Evolutionary conservation across 2,888 invertebrate genomes (phyloP).

Genomic region (Brachylomia viminalis): DNA sequence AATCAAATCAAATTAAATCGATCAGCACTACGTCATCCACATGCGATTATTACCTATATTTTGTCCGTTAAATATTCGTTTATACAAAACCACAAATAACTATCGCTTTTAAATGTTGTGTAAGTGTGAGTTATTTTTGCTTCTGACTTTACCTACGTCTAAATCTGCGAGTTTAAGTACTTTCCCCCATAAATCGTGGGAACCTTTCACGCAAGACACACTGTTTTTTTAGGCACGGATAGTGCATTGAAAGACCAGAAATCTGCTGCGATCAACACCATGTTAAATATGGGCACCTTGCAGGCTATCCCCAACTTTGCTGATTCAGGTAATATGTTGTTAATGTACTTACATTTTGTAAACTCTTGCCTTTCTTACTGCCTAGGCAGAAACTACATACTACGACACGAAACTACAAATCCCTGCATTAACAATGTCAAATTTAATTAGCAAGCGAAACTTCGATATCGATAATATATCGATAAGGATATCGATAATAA

Average conservation of each 20-base stretch:
- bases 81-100: too few relatives aligned
- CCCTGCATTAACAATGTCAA: neutral
- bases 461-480: too few relatives aligned
- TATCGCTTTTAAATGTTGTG: neutral
- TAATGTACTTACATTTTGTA: neutral
- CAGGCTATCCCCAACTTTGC: constrained; percentile 48
- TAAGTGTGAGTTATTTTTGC: neutral
- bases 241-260: constrained; percentile 71
- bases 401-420: too few relatives aligned
- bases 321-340: constrained; percentile 51
- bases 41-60: too few relatives aligned
- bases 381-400: neutral
- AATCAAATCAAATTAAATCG: too few relatives aligned
- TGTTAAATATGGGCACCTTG: constrained; percentile 59
- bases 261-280: constrained; percentile 74
- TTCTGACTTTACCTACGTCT: neutral
- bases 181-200: constrained; percentile 72
- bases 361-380: neutral
- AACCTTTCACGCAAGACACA: constrained; percentile 68
- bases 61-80: too few relatives aligned
- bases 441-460: neutral
- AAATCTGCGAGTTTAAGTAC: constrained; percentile 68
- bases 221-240: constrained; percentile 79
- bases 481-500: too few relatives aligned
- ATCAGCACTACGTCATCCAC: too few relatives aligned